A percentile compares a stretch with the other conserved stretches of the same genome.
Evolutionary conservation across 2,888 invertebrate species (phyloP).

Genomic region (Lymantria monacha): DNA sequence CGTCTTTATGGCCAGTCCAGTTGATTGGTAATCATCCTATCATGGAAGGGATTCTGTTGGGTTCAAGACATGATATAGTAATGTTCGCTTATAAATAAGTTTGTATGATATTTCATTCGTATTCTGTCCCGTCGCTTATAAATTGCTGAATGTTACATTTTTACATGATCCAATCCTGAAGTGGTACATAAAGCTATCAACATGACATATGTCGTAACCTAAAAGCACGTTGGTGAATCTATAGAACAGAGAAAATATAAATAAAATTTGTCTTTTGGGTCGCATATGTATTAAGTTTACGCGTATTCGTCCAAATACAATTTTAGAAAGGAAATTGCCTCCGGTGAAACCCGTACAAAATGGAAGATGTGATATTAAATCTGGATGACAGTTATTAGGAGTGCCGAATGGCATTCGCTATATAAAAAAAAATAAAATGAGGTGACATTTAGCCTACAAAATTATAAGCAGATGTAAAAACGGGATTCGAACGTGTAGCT

Average conservation of each 20-base stretch:
- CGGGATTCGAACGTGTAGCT: slow-evolving; percentile 12
- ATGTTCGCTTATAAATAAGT: too few species aligned
- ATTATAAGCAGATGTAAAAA: slow-evolving; percentile 44
- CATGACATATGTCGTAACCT: slow-evolving; percentile 41
- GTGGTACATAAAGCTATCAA: too few species aligned
- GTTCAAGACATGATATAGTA: too few species aligned
- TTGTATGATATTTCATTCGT: too few species aligned
- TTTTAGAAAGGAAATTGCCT: slow-evolving; percentile 79
- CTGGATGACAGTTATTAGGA: slow-evolving; percentile 78
- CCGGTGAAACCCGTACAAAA: slow-evolving; percentile 66
- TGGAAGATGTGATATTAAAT: slow-evolving; percentile 78
- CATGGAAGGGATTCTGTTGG: too few species aligned
- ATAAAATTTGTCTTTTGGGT: slow-evolving; percentile 73
- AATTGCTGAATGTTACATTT: too few species aligned
- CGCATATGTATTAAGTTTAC: slow-evolving; percentile 74
- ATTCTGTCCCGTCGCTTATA: too few species aligned
- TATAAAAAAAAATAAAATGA: slow-evolving; percentile 50
- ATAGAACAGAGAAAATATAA: slow-evolving; percentile 54
- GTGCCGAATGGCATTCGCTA: slow-evolving; percentile 53
- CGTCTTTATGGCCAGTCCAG: too few species aligned
- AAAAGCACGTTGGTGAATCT: slow-evolving; percentile 43
- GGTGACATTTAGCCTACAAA: slow-evolving; percentile 52
- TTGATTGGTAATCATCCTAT: too few species aligned
- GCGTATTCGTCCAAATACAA: slow-evolving; percentile 75
- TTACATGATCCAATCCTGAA: too few species aligned